A percentile compares a stretch with the other conserved stretches of the same genome.
These are phyloP conservation scores for Volucella zonaria DNA, from an alignment of 2,888 invertebrate genomes.

Conservation along the genomic window DNA sequence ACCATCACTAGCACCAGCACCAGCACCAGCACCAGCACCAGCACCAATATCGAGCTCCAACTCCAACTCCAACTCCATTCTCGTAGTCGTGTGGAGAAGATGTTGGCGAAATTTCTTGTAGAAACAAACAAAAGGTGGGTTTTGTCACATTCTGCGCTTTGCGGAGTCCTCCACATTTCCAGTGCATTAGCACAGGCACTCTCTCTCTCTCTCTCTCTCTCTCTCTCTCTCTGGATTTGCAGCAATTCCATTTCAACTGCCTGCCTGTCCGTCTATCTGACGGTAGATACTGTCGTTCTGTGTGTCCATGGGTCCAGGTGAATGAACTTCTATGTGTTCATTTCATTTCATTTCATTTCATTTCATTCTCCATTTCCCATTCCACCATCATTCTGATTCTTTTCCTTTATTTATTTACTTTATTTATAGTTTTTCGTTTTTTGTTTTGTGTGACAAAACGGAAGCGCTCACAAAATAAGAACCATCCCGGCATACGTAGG, in stretches of 20 bases:
- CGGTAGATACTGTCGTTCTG: too few relatives aligned
- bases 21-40: slow-evolving; percentile 1
- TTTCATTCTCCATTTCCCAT: slow-evolving; percentile 50
- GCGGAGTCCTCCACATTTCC: slow-evolving; percentile 37
- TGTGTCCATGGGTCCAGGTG: slow-evolving; percentile 55
- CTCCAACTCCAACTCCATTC: neutral
- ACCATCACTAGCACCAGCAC: neutral
- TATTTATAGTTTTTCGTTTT: slow-evolving; percentile 51
- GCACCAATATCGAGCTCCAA: neutral
- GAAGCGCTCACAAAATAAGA: slow-evolving; percentile 63
- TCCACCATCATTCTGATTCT: slow-evolving; percentile 53
- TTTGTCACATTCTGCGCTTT: slow-evolving; percentile 69
- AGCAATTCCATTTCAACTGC: slow-evolving; percentile 39
- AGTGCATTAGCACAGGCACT: neutral
- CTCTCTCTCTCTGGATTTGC: slow-evolving; percentile 2
- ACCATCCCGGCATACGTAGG: slow-evolving; percentile 23
- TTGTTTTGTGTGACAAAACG: slow-evolving; percentile 63
- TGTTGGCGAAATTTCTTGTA: slow-evolving; percentile 67
- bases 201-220: slow-evolving; percentile 3
- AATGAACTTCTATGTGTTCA: slow-evolving; percentile 55
- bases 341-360: slow-evolving; percentile 56
- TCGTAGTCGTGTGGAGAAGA: slow-evolving; percentile 25
- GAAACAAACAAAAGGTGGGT: slow-evolving; percentile 72
- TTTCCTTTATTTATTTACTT: slow-evolving; percentile 65
- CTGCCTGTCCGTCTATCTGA: slow-evolving; percentile 13